These are phyloP conservation scores for Piaya cayana DNA, from an alignment of 2,113 vertebrate species.

Conservation along the genomic window DNA sequence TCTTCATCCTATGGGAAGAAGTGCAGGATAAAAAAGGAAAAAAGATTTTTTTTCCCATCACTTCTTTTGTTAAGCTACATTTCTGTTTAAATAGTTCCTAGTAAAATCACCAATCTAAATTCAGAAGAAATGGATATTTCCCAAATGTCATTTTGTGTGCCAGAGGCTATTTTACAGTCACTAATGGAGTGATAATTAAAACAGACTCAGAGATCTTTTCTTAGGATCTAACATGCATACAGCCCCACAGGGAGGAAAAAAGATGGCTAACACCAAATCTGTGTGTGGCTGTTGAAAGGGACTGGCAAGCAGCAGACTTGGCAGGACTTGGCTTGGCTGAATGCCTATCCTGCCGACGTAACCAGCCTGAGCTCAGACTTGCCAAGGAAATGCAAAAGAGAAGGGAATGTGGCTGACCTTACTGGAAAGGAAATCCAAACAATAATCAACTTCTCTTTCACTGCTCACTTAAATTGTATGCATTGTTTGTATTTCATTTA, in stretches of 20 bases:
- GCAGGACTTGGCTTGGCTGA: neutral
- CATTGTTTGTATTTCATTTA: neutral
- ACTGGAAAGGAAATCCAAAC: neutral
- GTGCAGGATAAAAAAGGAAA: neutral
- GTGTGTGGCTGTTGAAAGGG: neutral
- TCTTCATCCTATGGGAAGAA: neutral
- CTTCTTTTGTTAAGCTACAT: neutral
- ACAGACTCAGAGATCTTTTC: neutral
- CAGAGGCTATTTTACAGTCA: neutral
- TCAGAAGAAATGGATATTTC: neutral
- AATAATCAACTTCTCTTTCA: neutral
- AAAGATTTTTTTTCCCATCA: neutral
- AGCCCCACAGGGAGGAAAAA: neutral
- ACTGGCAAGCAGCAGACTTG: neutral
- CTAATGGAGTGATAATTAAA: neutral
- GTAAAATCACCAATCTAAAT: slow-evolving; percentile 11
- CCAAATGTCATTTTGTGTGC: neutral
- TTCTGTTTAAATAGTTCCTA: neutral
- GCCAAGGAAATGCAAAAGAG: neutral
- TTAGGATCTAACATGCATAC: neutral
- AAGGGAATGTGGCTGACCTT: neutral
- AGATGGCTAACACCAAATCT: neutral
- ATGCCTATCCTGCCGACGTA: neutral
- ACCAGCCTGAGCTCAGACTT: neutral
- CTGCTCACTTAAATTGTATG: neutral